Conservation (phyloP, 2,113 vertebrate species). For the Apodemus speciosus region DNA sequence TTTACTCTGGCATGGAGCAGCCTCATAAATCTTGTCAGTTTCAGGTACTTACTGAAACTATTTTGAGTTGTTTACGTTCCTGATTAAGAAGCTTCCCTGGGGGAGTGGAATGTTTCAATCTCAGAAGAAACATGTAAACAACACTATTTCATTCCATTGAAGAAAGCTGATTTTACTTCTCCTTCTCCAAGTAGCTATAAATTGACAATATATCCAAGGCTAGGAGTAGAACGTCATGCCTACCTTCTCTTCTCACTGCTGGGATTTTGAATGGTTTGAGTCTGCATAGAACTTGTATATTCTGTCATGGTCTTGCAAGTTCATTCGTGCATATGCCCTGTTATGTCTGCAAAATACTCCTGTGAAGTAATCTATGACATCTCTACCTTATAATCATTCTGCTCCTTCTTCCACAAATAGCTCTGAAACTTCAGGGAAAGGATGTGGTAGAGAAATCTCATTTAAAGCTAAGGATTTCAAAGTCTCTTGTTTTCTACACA, state of each 20-base stretch:
- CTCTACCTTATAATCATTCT: not conserved
- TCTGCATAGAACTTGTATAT: not conserved
- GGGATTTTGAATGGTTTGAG: not conserved
- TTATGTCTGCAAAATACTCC: not conserved
- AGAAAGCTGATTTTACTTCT: not conserved
- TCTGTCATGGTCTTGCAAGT: not conserved
- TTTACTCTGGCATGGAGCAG: not conserved
- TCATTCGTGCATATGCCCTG: not conserved
- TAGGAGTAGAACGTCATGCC: not conserved
- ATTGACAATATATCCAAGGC: not conserved
- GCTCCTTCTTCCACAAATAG: not conserved
- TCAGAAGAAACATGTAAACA: not conserved
- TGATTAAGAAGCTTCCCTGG: not conserved
- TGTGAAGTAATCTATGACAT: not conserved
- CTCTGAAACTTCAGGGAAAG: not conserved
- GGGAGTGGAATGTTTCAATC: not conserved
- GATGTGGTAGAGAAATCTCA: not conserved
- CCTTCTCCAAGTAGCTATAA: not conserved
- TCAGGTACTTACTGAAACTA: not conserved
- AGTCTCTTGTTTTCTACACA: not conserved
- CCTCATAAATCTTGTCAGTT: not conserved
- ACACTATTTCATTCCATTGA: not conserved
- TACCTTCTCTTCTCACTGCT: not conserved
- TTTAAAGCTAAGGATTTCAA: not conserved
- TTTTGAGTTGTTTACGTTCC: not conserved